Evolutionary conservation across 1,140 invertebrate genomes (phyloP), one percentile per base, ranked within the genome.

Genomic region (Danaus plexippus): DNA sequence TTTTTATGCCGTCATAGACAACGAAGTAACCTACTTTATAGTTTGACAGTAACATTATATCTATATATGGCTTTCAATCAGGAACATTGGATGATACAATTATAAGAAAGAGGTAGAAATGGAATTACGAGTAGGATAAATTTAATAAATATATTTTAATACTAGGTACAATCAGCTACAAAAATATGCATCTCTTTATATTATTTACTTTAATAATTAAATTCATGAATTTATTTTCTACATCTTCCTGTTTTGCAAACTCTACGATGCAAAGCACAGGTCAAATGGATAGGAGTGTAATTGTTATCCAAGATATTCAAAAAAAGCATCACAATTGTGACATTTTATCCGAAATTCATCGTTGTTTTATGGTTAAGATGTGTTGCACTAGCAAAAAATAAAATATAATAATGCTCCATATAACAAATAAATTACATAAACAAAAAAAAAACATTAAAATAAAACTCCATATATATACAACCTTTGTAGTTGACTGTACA

Each of bases 81-180:
- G 59, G 59, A 58, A 57, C 52, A 47, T 55, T 59, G 54, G 48
- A 55, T 18, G 42, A 62, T 61, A 53, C 51, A 62, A 61, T 56
- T 54, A 59, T 47, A 56, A 40, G 46, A 44, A 41, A 57, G 47
- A 64, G 54, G 59, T 61, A 61, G 48, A 65, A 61, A 41, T 48
- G 44, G 48, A 52, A 45, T 49, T 57, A 61, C 10, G 18, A 51
- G 18, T 57, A 57, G 40, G 13, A 22, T 41, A 47, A 47, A 41
- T 48, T 45, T 49, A 56, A 43, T 11, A 51, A 13, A 43, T 57
- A 51, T 32, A 32, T 32, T 32, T 32, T 32, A 32, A 32, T 32
- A 32, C 46, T 11, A 57, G 11, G 45, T 22, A 49, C 6, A 57
- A 51, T 11, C 46, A 48, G 11, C 47, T 44, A 57, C 43, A 8